Evolutionary conservation across 2,888 invertebrate genomes (phyloP), one percentile per base, ranked within the genome.

Genomic region (Parthenolecanium corni): DNA sequence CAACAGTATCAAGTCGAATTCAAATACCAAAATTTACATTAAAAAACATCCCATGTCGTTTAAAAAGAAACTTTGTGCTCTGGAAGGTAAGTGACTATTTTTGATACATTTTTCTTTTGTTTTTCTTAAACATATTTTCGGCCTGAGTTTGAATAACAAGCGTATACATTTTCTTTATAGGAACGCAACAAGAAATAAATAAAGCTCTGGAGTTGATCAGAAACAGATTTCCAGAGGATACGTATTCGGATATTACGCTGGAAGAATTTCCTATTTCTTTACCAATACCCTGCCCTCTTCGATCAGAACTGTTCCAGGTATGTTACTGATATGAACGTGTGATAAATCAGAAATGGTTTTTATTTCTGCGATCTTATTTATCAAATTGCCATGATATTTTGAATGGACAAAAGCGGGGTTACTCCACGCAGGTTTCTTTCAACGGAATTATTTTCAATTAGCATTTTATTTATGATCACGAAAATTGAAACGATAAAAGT

Each of bases 191-290:
- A 68, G 86, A 88, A 72, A 87, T 95, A 68, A 84, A 86, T 68
- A 80, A 81, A 67, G 93, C 94, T 38, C 76, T 94, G 73, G 82
- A 82, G 69, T 80, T 91, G 78, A 89, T 96, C 68, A 81, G 89
- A 69, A 82, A 85, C 68, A 86, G 86, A 73, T 89, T 95, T 73
- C 93, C 94, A 5, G 75, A 80, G 68, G 84, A 85, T 70, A 81
- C 82, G 69, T 91, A 84, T 75, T 87, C 91, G 0, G 81, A 84
- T 67, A 78, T 95, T 65, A 86, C 88, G 57, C 78, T 92, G 68
- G 79, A 80, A 64, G 79, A 79, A 66, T 75, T 82, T 4, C 73
- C 76, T 23, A 71, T 76, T 42, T 70, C 73, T 5, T 69, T 71
- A 31, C 67, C 72, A 23, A 67, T 73, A 2, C 69, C 70, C 64